Evolutionary conservation across 1,140 invertebrate genomes (phyloP).

Genomic region (Nymphalis io): DNA sequence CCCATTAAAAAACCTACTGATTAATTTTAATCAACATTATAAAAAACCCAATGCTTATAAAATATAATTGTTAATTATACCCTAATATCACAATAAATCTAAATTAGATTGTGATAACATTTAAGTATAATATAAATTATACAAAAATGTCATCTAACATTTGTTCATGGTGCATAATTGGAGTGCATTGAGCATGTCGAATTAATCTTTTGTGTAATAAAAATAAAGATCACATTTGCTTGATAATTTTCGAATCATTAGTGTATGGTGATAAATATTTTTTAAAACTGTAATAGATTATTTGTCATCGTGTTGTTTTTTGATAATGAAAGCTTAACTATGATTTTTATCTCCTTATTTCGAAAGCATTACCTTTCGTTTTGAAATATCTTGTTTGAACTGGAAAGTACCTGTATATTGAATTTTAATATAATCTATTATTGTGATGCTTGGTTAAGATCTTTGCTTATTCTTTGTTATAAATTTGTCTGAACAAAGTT

Average conservation of each 20-base stretch:
- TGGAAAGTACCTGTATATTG: too few relatives aligned
- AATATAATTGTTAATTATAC: neutral
- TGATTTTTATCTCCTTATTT: neutral
- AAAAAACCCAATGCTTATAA: neutral
- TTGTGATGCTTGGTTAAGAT: too few relatives aligned
- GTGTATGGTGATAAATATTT: slow-evolving; percentile 15
- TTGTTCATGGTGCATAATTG: neutral
- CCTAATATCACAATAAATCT: slow-evolving; percentile 4
- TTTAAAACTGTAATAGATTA: slow-evolving; percentile 23
- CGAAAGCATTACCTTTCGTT: too few relatives aligned
- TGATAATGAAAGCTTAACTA: neutral
- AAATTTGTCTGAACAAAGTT: too few relatives aligned
- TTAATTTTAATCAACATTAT: neutral
- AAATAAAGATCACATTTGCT: slow-evolving; percentile 10
- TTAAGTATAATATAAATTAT: slow-evolving; percentile 10
- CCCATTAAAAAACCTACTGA: neutral
- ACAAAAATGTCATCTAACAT: slow-evolving; percentile 6
- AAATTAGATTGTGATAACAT: slow-evolving; percentile 7
- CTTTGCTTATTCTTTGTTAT: too few relatives aligned
- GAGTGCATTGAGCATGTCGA: neutral
- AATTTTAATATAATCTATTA: too few relatives aligned
- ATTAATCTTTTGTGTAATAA: neutral
- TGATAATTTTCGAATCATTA: neutral
- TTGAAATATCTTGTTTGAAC: too few relatives aligned
- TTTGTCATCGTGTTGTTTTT: neutral